A percentile compares a stretch with the other conserved stretches of the same genome.
These are phyloP conservation scores for Acanthaster planci DNA, from an alignment of 35 echinoderm and acorn worm species.

Conservation along the genomic window DNA sequence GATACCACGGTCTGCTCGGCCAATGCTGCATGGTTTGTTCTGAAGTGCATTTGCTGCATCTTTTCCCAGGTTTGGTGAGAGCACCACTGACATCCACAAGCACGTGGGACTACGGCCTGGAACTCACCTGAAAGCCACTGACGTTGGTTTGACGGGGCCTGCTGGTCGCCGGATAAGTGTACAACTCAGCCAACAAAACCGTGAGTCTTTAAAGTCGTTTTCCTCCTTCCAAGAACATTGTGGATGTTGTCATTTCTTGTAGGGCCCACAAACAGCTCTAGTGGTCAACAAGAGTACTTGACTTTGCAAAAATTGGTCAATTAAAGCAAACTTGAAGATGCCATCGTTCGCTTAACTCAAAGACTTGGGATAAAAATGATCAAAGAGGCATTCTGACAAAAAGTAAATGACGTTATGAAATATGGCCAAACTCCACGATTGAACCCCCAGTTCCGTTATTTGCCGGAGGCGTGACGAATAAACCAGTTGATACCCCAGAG, in stretches of 20 bases:
- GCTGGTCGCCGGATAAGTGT: constrained; percentile 73
- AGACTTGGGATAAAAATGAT: too few relatives aligned
- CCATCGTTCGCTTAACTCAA: too few relatives aligned
- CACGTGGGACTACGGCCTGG: constrained; percentile 38
- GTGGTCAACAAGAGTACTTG: too few relatives aligned
- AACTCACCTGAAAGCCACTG: constrained; percentile 56
- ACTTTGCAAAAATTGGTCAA: too few relatives aligned
- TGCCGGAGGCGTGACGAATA: not conserved
- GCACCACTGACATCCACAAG: constrained; percentile 48
- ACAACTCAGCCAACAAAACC: constrained; percentile 78
- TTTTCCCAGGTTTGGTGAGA: constrained; percentile 52
- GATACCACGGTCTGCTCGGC: too few relatives aligned
- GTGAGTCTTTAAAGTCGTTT: constrained; percentile 71
- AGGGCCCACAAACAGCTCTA: too few relatives aligned
- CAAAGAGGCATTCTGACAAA: too few relatives aligned
- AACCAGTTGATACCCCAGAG: not conserved
- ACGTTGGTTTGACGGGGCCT: constrained; percentile 79
- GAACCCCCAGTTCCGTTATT: not conserved
- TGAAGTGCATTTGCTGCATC: not conserved
- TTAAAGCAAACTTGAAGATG: too few relatives aligned
- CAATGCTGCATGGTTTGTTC: too few relatives aligned
- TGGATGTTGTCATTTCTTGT: too few relatives aligned
- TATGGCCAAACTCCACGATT: not conserved
- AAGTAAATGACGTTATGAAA: too few relatives aligned
- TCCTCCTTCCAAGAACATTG: too few relatives aligned